Conservation (phyloP, 1,140 invertebrate species). For the Calycopis cecrops region DNA sequence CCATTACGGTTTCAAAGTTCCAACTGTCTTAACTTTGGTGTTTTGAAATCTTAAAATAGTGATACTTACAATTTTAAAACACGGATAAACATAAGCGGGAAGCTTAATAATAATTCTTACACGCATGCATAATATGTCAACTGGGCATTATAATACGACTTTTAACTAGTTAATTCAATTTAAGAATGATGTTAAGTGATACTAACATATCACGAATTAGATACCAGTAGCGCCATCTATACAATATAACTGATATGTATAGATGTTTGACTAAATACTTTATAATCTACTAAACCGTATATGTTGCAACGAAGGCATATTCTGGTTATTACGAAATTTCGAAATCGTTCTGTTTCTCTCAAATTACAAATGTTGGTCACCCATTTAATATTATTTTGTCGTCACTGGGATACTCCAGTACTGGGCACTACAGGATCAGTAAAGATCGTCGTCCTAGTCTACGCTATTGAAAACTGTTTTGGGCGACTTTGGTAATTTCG, state of each 20-base stretch:
- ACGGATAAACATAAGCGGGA: too few relatives aligned
- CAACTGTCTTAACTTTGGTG: constrained; percentile 2
- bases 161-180: not conserved
- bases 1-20: not conserved
- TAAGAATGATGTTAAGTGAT: not conserved
- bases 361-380: not conserved
- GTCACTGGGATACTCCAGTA: not conserved
- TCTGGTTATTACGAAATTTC: not conserved
- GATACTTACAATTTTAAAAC: too few relatives aligned
- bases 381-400: not conserved
- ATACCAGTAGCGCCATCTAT: constrained; percentile 4
- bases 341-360: not conserved
- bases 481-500: too few relatives aligned
- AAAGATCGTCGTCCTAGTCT: too few relatives aligned
- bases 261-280: not conserved
- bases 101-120: too few relatives aligned
- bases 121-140: not conserved
- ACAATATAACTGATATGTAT: not conserved
- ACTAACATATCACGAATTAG: not conserved
- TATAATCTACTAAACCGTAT: not conserved
- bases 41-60: not conserved
- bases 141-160: not conserved
- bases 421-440: too few relatives aligned
- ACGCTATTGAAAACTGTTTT: too few relatives aligned
- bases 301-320: constrained; percentile 1